Evolutionary conservation across 2,888 invertebrate species (phyloP).

Genomic region (Drosophila demipolita): DNA sequence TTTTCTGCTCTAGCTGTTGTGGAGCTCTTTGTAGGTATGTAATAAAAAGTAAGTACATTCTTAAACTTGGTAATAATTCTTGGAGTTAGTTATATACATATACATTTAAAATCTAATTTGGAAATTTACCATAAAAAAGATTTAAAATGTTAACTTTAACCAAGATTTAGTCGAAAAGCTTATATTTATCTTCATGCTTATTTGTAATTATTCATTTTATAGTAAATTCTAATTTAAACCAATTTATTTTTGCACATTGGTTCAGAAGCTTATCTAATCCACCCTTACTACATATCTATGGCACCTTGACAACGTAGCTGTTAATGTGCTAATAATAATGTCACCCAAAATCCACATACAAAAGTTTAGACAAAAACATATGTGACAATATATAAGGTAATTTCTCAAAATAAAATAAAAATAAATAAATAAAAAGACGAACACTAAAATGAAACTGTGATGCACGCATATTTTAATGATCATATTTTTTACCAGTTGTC

Average conservation of each 20-base stretch:
- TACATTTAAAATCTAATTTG: background rate
- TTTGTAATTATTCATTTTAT: background rate
- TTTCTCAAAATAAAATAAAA: conserved; percentile 22
- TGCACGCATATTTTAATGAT: conserved; percentile 62
- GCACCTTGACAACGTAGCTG: conserved; percentile 55
- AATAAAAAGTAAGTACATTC: conserved; percentile 60
- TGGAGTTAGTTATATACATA: background rate
- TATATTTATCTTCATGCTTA: background rate
- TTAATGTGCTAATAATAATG: conserved; percentile 69
- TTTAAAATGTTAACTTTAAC: background rate
- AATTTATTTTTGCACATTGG: background rate
- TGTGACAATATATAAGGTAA: conserved; percentile 60
- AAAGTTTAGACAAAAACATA: conserved; percentile 53
- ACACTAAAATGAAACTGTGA: conserved; percentile 12
- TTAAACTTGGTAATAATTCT: conserved; percentile 6
- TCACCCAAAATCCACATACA: conserved; percentile 49
- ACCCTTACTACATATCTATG: conserved; percentile 1
- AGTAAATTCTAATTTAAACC: background rate
- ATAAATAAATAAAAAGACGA: background rate
- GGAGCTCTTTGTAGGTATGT: conserved; percentile 30
- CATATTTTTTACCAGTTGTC: conserved; percentile 32
- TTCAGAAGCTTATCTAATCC: background rate
- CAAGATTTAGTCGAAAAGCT: background rate
- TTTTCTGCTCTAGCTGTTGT: conserved; percentile 16
- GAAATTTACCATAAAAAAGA: too few relatives aligned